Percentiles rank a stretch among this genome's conserved stretches.
These are phyloP conservation scores for Megaustenia siamemsis DNA, from an alignment of 2,888 invertebrate genomes.

Conservation along the genomic window DNA sequence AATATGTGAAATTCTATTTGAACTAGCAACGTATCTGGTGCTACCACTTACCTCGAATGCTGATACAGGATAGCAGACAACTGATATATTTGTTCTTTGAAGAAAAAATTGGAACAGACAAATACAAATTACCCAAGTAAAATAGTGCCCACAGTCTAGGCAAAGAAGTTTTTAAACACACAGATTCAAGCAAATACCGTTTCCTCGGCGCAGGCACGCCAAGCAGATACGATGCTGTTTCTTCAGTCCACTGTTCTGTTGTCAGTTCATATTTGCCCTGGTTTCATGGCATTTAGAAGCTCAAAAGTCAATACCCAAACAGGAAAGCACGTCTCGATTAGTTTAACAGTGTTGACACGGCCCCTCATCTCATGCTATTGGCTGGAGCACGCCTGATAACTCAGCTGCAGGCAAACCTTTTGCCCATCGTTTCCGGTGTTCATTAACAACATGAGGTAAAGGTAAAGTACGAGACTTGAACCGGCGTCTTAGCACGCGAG, in stretches of 20 bases:
- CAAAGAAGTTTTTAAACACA: not conserved
- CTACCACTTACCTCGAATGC: too few relatives aligned
- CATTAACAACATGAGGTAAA: too few relatives aligned
- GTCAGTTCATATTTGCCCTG: not conserved
- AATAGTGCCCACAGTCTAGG: not conserved
- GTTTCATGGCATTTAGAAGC: not conserved
- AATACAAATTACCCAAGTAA: not conserved
- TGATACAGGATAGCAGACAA: too few relatives aligned
- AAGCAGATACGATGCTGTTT: not conserved
- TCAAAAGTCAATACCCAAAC: conserved; percentile 18
- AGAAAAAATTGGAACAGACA: not conserved
- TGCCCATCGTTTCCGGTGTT: too few relatives aligned
- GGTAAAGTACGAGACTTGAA: too few relatives aligned
- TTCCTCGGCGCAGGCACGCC: not conserved
- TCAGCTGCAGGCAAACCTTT: too few relatives aligned
- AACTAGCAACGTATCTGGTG: too few relatives aligned
- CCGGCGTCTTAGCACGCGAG: too few relatives aligned
- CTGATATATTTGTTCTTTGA: too few relatives aligned
- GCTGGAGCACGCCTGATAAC: not conserved
- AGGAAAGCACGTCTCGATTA: conserved; percentile 14
- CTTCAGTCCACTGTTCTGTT: not conserved
- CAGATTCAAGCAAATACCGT: not conserved
- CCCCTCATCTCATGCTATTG: not conserved
- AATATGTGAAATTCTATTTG: too few relatives aligned
- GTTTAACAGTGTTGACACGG: not conserved